A percentile compares a stretch with the other conserved stretches of the same genome.
Evolutionary conservation across 2,797 vertebrate species (phyloP).

Genomic region (Falco biarmicus): DNA sequence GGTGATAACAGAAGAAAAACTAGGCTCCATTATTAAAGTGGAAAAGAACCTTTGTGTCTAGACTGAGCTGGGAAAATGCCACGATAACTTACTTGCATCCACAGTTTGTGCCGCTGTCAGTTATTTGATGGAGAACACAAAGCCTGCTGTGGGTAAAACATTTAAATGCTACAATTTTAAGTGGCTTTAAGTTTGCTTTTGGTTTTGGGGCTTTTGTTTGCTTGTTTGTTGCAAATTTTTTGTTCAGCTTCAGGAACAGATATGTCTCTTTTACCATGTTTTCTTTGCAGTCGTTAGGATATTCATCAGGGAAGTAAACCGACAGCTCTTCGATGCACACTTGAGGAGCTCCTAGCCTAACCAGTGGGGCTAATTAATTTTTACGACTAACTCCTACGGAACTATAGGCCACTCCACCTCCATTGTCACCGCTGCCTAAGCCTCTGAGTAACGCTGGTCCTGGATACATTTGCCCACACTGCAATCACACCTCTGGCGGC

Average conservation of each 20-base stretch:
- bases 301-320: neutral
- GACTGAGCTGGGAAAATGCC: neutral
- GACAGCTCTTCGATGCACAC: neutral
- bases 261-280: neutral
- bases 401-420: neutral
- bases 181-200: neutral
- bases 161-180: neutral
- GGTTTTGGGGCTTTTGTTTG: neutral
- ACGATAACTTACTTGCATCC: neutral
- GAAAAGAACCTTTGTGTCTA: neutral
- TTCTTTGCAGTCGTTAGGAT: neutral
- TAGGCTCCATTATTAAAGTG: neutral
- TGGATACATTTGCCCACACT: neutral
- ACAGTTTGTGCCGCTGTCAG: neutral
- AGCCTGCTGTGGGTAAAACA: neutral
- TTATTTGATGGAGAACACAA: neutral
- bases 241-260: neutral
- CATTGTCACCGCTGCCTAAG: neutral
- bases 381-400: neutral
- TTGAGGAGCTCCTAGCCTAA: neutral
- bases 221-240: neutral
- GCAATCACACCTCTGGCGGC: neutral
- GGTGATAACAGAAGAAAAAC: neutral
- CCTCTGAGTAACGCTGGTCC: neutral
- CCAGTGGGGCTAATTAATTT: neutral